phyloP scores from a whole-genome alignment of 2,113 vertebrate species.

The Alouatta palliata region DNA sequence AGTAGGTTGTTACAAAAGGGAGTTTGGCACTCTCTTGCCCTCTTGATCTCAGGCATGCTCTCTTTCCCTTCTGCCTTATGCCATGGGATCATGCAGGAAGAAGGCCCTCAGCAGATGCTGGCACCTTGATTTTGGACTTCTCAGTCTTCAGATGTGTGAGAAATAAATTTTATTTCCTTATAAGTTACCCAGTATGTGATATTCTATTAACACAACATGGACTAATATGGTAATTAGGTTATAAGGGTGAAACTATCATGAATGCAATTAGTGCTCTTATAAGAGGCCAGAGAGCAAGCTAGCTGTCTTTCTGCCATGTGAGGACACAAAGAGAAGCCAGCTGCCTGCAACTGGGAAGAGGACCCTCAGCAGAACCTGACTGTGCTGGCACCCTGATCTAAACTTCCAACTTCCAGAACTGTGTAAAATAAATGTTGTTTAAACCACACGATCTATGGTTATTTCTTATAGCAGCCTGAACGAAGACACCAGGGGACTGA shows the following conservation, averaged over 20 bases:
- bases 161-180: not conserved
- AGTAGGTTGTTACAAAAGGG: not conserved
- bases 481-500: not conserved
- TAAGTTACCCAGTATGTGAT: not conserved
- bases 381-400: not conserved
- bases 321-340: not conserved
- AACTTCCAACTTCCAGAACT: not conserved
- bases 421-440: not conserved
- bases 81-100: not conserved
- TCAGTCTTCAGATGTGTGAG: not conserved
- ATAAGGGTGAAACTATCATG: not conserved
- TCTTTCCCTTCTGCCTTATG: not conserved
- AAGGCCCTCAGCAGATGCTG: not conserved
- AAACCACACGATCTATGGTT: not conserved
- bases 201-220: not conserved
- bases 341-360: not conserved
- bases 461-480: not conserved
- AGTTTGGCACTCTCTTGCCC: not conserved
- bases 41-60: not conserved
- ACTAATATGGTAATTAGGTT: not conserved
- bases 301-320: not conserved
- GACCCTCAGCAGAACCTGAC: not conserved
- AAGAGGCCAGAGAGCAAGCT: not conserved
- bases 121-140: not conserved
- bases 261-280: not conserved